These are phyloP conservation scores for Ischnus inquisitorius DNA, from an alignment of 2,888 invertebrate genomes.

Conservation along the genomic window DNA sequence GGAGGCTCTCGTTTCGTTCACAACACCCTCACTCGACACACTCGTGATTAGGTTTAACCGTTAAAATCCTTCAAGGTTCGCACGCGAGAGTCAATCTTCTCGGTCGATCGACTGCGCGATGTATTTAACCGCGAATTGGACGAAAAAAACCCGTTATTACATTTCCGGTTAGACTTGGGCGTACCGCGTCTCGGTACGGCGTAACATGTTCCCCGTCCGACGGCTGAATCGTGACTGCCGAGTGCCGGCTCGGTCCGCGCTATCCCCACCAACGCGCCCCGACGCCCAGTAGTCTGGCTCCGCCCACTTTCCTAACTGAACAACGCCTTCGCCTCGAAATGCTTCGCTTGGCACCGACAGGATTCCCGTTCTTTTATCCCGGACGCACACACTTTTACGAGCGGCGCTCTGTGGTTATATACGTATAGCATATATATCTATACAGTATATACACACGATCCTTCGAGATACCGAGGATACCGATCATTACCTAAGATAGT, in stretches of 20 bases:
- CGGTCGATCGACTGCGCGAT: neutral
- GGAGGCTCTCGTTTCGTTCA: neutral
- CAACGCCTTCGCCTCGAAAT: conserved; percentile 18
- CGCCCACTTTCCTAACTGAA: conserved; percentile 44
- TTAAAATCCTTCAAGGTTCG: conserved; percentile 1
- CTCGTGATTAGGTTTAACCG: neutral
- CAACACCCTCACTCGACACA: neutral
- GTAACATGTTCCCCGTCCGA: conserved; percentile 76
- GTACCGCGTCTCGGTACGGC: conserved; percentile 51
- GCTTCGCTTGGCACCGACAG: conserved; percentile 1
- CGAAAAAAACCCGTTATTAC: conserved; percentile 35
- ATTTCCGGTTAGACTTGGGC: conserved; percentile 72
- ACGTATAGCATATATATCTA: neutral
- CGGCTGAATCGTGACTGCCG: conserved; percentile 80
- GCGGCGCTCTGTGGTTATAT: neutral
- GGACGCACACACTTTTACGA: conserved; percentile 4
- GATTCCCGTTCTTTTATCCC: conserved; percentile 21
- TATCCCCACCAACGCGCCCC: conserved; percentile 70
- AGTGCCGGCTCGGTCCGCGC: conserved; percentile 67
- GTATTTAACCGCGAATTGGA: neutral
- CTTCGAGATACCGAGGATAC: conserved; percentile 25
- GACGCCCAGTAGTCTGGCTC: conserved; percentile 28
- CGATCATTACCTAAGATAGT: conserved; percentile 8
- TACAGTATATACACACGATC: neutral
- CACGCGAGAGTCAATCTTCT: neutral